Base-by-base conservation (phyloP, 2,113 vertebrate species). In the Percina caprodes region DNA sequence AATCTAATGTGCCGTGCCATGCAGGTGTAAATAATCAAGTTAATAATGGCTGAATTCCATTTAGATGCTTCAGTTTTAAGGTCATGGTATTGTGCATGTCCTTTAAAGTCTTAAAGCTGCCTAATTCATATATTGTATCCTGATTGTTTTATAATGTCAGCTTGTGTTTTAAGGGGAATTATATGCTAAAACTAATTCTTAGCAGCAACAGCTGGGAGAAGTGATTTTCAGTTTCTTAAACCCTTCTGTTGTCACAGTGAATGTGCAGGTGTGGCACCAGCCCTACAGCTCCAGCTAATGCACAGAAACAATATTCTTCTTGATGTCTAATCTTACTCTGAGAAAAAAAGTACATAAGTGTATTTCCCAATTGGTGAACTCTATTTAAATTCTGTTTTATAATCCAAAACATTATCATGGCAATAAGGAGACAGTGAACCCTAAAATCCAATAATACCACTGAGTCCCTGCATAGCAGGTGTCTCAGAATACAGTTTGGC, bases 31-130 rank as follows among this genome's bases (percentile, higher is more conserved):
- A 56, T 62, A 24, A 62, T 62, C 15, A 45, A 48, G 54, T 18
- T 15, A 39, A 58, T 73, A 42, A 82, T 68, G 23, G n/a, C 56
- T 58, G n/a, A 46, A 56, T 39, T 63, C 24, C 26, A 72, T 77
- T 85, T 33, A 77, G 51, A 46, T 51, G 14, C 15, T 14, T 52
- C 5, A 26, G 33, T 52, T 52, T 59, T 15, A 77, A 10, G 7
- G 23, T 35, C 18, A 8, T 16, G 24, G 3, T 48, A 23, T 9
- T 21, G n/a, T 48, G 12, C 33, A 23, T 26, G 33, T 35, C 42
- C 35, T 21, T 12, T 35, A 39, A 39, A 42, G 33, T 5, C 9
- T 35, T 35, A n/a, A 42, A 23, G 14, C 33, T 54, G 2, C 33
- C 12, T 35, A 69, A 55, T n/a, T 39, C 24, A 66, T 4, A 12